Percentiles rank a stretch among this genome's conserved stretches.
phyloP scores from a whole-genome alignment of 2,797 vertebrate species.

The Synaphobranchus kaupii region DNA sequence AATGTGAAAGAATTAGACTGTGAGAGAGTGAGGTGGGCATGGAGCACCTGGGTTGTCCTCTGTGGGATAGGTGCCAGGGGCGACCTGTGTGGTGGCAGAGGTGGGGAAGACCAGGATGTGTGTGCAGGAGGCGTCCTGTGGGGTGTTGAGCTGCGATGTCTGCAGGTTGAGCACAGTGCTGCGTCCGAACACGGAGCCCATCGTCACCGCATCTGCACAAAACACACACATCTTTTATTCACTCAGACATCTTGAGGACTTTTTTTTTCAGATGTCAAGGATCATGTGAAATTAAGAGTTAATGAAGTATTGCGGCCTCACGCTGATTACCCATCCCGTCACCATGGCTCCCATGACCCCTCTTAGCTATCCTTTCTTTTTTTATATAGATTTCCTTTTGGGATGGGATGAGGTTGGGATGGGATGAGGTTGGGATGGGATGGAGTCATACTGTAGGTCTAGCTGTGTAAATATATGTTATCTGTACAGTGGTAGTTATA shows the following conservation, averaged over 20 bases:
- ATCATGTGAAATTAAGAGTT: background rate
- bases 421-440: no score
- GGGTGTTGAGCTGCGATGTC: slow-evolving; percentile 96
- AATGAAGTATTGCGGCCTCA: no score
- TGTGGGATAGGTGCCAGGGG: slow-evolving; percentile 89
- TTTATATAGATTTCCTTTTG: no score
- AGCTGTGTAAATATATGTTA: no score
- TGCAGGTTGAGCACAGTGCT: slow-evolving; percentile 94
- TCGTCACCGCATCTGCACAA: slow-evolving; percentile 88
- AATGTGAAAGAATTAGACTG: background rate
- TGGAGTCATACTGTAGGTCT: no score
- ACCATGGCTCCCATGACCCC: no score
- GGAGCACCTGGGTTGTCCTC: slow-evolving; percentile 89
- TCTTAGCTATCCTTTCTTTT: no score
- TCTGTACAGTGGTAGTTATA: no score
- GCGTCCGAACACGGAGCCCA: slow-evolving; percentile 97
- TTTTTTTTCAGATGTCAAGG: background rate
- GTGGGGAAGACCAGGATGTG: slow-evolving; percentile 98
- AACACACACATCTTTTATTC: background rate
- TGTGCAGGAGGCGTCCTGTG: slow-evolving; percentile 95
- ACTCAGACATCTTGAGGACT: background rate
- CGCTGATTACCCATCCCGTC: no score
- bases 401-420: no score
- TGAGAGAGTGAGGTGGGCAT: background rate
- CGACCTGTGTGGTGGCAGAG: slow-evolving; percentile 92